Evolutionary conservation across 2,888 invertebrate species (phyloP).

Genomic region (Volucella bombylans): DNA sequence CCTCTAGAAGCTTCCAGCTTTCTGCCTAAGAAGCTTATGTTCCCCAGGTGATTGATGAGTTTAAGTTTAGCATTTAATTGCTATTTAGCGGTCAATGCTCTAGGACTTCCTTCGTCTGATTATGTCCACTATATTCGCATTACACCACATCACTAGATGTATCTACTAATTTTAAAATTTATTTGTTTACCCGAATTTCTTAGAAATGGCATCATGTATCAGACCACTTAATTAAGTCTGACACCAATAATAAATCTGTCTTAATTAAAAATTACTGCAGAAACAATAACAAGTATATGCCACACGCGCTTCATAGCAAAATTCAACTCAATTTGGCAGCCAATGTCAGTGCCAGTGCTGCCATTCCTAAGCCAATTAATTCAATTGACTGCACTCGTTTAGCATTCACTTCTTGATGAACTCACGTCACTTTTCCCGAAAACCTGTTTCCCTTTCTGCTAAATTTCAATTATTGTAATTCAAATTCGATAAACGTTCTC

Average conservation of each 20-base stretch:
- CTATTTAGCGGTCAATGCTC: no score
- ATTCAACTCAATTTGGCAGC: background rate
- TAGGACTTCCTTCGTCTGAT: no score
- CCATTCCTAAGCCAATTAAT: conserved; percentile 66
- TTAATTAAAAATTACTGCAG: conserved; percentile 1
- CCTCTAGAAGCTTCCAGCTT: no score
- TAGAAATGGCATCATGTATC: conserved; percentile 3
- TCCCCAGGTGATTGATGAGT: no score
- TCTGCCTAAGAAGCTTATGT: no score
- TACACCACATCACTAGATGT: no score
- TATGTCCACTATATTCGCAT: no score
- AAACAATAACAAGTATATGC: background rate
- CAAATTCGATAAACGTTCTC: conserved; percentile 57
- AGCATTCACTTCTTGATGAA: conserved; percentile 54
- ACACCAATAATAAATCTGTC: conserved; percentile 40
- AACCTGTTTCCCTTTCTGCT: conserved; percentile 32
- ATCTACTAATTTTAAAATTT: background rate
- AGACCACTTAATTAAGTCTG: conserved; percentile 18
- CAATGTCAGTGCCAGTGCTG: conserved; percentile 32
- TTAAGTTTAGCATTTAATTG: no score
- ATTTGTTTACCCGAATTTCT: background rate
- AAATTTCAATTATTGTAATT: conserved; percentile 63
- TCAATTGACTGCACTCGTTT: conserved; percentile 54
- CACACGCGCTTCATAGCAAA: background rate
- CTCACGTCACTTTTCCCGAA: conserved; percentile 44